A percentile compares a stretch with the other conserved stretches of the same genome.
Evolutionary conservation across 2,113 vertebrate species (phyloP).

Genomic region (Zosterops hypoxanthus): DNA sequence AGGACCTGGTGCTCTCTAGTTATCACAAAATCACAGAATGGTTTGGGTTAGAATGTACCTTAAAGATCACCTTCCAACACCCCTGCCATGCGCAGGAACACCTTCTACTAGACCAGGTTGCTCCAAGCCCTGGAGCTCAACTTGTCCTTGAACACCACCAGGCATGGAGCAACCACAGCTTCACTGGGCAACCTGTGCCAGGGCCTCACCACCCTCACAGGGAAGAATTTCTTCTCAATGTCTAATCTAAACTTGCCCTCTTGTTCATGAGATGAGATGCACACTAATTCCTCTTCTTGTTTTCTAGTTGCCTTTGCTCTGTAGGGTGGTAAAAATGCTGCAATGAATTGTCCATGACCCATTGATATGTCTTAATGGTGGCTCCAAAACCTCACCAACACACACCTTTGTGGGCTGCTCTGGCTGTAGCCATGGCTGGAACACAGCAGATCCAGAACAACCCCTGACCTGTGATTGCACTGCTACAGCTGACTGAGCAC

Average conservation of each 20-base stretch:
- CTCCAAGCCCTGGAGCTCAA: not conserved
- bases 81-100: not conserved
- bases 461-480: not conserved
- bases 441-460: not conserved
- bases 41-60: not conserved
- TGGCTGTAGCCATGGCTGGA: not conserved
- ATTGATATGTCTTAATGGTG: not conserved
- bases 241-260: not conserved
- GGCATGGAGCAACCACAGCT: not conserved
- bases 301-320: not conserved
- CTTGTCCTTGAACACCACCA: not conserved
- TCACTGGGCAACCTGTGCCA: not conserved
- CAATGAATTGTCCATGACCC: not conserved
- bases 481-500: not conserved
- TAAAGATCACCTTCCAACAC: not conserved
- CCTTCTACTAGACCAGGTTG: not conserved
- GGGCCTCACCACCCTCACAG: not conserved
- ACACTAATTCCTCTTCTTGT: not conserved
- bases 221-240: not conserved
- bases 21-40: not conserved
- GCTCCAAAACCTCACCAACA: not conserved
- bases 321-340: not conserved
- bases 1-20: not conserved
- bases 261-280: not conserved
- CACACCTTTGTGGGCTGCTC: not conserved